phyloP scores from a whole-genome alignment of 92 coral and sea anemone species.

The Muricea muricata region DNA sequence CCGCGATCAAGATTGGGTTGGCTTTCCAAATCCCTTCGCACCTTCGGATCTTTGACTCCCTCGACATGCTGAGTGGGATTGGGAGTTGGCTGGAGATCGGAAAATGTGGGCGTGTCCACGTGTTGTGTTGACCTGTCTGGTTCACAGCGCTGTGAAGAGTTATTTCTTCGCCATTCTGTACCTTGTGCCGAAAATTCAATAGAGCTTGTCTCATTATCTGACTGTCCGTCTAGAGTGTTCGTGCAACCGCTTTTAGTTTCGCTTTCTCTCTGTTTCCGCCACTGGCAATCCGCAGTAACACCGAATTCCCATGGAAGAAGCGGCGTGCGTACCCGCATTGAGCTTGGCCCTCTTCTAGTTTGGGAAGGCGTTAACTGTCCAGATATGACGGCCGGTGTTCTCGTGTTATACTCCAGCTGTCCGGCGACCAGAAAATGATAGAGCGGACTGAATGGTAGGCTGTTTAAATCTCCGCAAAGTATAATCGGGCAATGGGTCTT shows the following conservation, averaged over 20 bases:
- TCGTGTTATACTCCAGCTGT: slow-evolving; percentile 63
- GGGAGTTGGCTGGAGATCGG: neutral
- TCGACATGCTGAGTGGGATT: neutral
- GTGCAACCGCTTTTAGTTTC: neutral
- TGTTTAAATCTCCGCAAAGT: slow-evolving; percentile 92
- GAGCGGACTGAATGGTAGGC: slow-evolving; percentile 83
- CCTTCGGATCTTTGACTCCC: neutral
- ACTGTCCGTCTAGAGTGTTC: neutral
- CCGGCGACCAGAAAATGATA: slow-evolving; percentile 74
- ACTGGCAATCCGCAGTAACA: slow-evolving; percentile 59
- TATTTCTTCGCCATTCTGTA: neutral
- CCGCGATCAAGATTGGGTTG: neutral
- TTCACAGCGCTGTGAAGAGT: neutral
- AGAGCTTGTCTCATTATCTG: too few relatives aligned
- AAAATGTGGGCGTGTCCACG: neutral
- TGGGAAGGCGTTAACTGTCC: slow-evolving; percentile 73
- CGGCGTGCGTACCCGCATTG: slow-evolving; percentile 50
- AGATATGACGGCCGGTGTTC: slow-evolving; percentile 77
- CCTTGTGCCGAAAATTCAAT: neutral
- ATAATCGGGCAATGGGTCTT: slow-evolving; percentile 67
- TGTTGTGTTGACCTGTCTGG: slow-evolving; percentile 17
- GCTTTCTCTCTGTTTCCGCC: neutral
- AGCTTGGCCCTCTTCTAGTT: slow-evolving; percentile 20
- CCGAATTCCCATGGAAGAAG: slow-evolving; percentile 83
- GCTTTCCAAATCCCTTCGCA: neutral